Percentiles rank a stretch among this genome's conserved stretches.
Conservation (phyloP, 2,797 vertebrate species). For the Eremophila alpestris region DNA sequence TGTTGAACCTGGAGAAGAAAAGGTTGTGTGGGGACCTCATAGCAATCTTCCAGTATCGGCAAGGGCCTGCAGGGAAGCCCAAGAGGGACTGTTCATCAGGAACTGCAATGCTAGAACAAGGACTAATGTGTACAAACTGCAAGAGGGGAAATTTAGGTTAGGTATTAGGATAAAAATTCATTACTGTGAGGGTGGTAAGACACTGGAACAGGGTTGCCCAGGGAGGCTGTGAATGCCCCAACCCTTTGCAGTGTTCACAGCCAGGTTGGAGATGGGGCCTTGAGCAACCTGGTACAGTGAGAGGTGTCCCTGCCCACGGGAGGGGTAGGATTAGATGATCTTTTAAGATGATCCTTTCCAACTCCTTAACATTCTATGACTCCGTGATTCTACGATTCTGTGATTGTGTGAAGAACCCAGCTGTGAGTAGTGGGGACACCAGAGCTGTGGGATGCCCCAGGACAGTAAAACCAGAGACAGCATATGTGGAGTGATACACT, state of each 20-base stretch:
- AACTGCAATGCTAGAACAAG: neutral
- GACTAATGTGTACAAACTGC: rapidly evolving
- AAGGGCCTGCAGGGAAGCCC: neutral
- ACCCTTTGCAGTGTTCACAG: neutral
- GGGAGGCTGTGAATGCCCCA: neutral
- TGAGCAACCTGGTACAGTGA: neutral
- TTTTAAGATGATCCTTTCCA: neutral
- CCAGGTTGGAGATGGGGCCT: neutral
- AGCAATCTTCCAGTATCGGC: neutral
- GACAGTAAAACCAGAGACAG: neutral
- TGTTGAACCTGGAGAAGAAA: neutral
- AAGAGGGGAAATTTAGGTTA: neutral
- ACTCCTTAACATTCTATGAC: neutral
- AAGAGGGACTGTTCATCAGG: neutral
- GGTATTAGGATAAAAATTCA: neutral
- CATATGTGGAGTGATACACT: rapidly evolving
- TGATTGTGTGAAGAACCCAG: neutral
- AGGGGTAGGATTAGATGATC: neutral
- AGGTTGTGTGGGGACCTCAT: neutral
- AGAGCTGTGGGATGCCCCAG: neutral
- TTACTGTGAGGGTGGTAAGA: neutral
- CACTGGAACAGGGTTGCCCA: neutral
- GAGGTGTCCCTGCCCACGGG: neutral
- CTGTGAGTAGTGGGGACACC: neutral
- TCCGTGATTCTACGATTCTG: neutral